A percentile compares a stretch with the other conserved stretches of the same genome.
phyloP scores from a whole-genome alignment of 2,888 invertebrate genomes.

The Drosophila emarginata region DNA sequence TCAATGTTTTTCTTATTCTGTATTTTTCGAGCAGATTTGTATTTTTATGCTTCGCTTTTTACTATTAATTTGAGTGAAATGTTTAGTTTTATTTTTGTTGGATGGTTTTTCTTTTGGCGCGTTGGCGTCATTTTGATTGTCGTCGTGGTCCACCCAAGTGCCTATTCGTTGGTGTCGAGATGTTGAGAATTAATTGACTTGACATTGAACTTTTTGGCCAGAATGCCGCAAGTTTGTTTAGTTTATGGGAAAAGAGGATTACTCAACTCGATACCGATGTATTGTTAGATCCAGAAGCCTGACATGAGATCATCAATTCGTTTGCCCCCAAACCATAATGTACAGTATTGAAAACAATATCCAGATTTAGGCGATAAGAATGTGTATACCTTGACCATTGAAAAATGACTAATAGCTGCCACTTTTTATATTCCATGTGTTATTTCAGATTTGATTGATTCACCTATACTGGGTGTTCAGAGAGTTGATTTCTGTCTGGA shows the following conservation, averaged over 20 bases:
- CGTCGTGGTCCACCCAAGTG: slow-evolving; percentile 34
- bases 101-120: slow-evolving; percentile 29
- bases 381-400: neutral
- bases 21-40: neutral
- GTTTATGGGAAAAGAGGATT: slow-evolving; percentile 69
- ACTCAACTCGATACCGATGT: slow-evolving; percentile 34
- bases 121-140: slow-evolving; percentile 62
- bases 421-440: neutral
- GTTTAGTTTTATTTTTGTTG: slow-evolving; percentile 10
- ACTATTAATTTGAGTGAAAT: slow-evolving; percentile 13
- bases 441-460: slow-evolving; percentile 83
- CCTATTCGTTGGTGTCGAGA: neutral
- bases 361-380: slow-evolving; percentile 1
- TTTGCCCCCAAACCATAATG: slow-evolving; percentile 11
- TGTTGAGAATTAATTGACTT: slow-evolving; percentile 61
- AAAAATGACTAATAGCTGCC: neutral
- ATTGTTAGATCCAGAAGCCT: slow-evolving; percentile 10
- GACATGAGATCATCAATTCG: slow-evolving; percentile 57
- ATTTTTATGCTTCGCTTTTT: neutral
- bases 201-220: slow-evolving; percentile 69
- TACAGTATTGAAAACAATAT: neutral
- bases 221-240: slow-evolving; percentile 44
- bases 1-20: neutral
- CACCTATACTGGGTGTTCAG: slow-evolving; percentile 88
- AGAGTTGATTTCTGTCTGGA: slow-evolving; percentile 89